phyloP scores from a whole-genome alignment of 2,888 invertebrate genomes.

The Chymomyza amoena region DNA sequence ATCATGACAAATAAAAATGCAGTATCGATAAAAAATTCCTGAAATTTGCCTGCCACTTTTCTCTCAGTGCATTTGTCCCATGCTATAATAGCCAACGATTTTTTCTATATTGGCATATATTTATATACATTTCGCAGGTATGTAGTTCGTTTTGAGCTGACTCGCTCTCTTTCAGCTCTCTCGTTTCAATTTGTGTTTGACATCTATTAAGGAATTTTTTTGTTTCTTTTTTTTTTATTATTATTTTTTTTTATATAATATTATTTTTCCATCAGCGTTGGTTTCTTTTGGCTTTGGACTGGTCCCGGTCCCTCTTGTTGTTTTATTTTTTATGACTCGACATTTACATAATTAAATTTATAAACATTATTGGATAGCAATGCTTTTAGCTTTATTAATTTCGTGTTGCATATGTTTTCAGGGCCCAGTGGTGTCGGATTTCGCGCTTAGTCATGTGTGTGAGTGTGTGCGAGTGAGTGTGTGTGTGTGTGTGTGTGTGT shows the following conservation, averaged over 20 bases:
- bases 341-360: constrained; percentile 72
- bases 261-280: constrained; percentile 1
- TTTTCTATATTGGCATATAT: constrained; percentile 22
- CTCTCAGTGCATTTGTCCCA: background rate
- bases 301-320: constrained; percentile 11
- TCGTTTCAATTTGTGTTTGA: constrained; percentile 64
- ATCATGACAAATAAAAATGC: too few relatives aligned
- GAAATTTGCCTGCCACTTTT: background rate
- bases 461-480: constrained; percentile 1
- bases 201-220: constrained; percentile 63
- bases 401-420: constrained; percentile 39
- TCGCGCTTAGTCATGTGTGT: constrained; percentile 19
- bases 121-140: background rate
- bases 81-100: constrained; percentile 21
- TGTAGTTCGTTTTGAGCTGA: background rate
- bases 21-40: too few relatives aligned
- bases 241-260: constrained; percentile 1
- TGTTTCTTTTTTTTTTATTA: constrained; percentile 1
- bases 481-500: background rate
- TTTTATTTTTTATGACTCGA: constrained; percentile 51
- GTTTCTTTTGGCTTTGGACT: background rate
- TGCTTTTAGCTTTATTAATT: constrained; percentile 70
- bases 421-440: background rate
- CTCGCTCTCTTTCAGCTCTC: constrained; percentile 21
- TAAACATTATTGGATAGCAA: constrained; percentile 67